Percentiles rank a stretch among this genome's conserved stretches.
Evolutionary conservation across 2,113 vertebrate genomes (phyloP).

Genomic region (Eupsittula cactorum): DNA sequence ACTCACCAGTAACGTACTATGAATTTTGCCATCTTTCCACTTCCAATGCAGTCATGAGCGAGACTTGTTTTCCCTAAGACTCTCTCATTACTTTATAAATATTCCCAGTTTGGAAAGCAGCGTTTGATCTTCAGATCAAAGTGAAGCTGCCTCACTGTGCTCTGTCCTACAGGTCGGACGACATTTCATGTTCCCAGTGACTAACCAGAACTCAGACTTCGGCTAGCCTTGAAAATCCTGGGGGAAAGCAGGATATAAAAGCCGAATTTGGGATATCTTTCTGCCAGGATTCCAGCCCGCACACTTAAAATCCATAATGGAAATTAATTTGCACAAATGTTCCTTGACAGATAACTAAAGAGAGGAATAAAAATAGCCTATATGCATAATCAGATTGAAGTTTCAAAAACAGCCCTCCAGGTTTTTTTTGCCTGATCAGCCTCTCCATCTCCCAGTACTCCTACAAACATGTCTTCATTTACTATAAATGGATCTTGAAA

Average conservation of each 20-base stretch:
- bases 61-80: neutral
- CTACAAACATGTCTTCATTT: constrained; percentile 58
- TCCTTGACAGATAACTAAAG: constrained; percentile 63
- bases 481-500: constrained; percentile 52
- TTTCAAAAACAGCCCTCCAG: constrained; percentile 47
- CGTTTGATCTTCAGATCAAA: constrained; percentile 51
- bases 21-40: neutral
- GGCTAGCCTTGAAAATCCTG: neutral
- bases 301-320: constrained; percentile 54
- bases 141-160: constrained; percentile 8
- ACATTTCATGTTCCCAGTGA: neutral
- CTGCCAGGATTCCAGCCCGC: constrained; percentile 30
- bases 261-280: constrained; percentile 31
- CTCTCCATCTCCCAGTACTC: constrained; percentile 51
- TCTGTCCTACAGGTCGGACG: constrained; percentile 22
- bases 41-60: neutral
- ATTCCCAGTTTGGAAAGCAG: neutral
- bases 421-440: constrained; percentile 38
- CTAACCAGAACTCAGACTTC: neutral
- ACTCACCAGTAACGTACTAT: neutral
- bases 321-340: constrained; percentile 66
- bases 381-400: constrained; percentile 56
- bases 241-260: neutral
- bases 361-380: constrained; percentile 60
- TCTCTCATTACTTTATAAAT: neutral